Percentiles rank a stretch among this genome's conserved stretches.
Evolutionary conservation across 2,113 vertebrate genomes (phyloP).

Genomic region (Columba livia): DNA sequence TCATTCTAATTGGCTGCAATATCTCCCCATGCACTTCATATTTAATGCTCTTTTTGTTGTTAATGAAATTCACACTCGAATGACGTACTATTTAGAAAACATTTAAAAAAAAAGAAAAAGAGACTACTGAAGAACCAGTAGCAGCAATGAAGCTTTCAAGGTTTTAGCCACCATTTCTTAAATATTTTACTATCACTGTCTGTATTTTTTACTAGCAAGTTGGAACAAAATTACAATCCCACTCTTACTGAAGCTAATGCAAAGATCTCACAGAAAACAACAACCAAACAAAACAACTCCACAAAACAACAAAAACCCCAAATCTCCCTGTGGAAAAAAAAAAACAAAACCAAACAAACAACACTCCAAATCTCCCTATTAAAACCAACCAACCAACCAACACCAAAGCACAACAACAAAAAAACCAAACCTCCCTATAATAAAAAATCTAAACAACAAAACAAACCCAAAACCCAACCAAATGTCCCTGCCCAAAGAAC

Average conservation of each 20-base stretch:
- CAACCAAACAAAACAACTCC: no score
- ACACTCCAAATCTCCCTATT: rapidly evolving
- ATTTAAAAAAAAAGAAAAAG: no score
- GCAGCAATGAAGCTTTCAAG: background rate
- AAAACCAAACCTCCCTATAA: background rate
- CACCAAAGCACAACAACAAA: no score
- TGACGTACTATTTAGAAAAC: background rate
- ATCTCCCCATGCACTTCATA: background rate
- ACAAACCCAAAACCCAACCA: background rate
- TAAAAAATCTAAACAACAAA: no score
- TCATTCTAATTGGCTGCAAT: background rate
- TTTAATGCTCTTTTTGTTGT: background rate
- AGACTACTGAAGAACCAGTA: background rate
- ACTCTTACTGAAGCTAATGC: background rate
- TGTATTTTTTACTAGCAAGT: background rate
- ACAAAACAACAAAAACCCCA: no score
- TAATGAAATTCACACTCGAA: background rate
- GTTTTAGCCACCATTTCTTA: background rate
- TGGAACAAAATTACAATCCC: background rate
- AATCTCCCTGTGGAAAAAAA: no score
- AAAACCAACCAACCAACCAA: background rate
- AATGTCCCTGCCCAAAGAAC: background rate
- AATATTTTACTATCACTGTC: background rate
- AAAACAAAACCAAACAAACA: background rate
- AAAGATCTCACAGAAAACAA: background rate